Conservation (phyloP, 2,797 vertebrate species). For the Peromyscus nudipes region DNA sequence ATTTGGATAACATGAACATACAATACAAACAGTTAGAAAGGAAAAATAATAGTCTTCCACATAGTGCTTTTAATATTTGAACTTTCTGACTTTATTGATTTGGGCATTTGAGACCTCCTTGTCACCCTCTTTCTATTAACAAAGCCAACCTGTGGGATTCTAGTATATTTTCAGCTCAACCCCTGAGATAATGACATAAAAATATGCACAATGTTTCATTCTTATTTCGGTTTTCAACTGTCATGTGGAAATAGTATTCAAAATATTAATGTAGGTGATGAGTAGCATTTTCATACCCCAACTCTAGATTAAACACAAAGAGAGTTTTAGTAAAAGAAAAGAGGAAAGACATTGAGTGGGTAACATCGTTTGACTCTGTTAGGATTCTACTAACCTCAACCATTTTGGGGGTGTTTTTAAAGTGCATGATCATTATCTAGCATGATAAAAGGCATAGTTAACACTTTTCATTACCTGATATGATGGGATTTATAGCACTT, state of each 20-base stretch:
- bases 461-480: neutral
- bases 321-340: neutral
- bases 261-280: neutral
- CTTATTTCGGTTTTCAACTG: neutral
- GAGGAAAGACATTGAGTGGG: neutral
- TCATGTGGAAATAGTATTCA: neutral
- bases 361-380: neutral
- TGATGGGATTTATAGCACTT: neutral
- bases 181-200: neutral
- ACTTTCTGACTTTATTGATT: neutral
- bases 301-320: neutral
- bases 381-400: neutral
- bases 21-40: neutral
- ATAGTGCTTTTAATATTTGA: neutral
- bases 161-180: neutral
- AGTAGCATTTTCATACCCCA: neutral
- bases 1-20: neutral
- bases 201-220: neutral
- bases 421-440: neutral
- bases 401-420: neutral
- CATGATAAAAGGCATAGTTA: neutral
- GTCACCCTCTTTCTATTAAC: neutral
- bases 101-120: neutral
- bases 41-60: neutral
- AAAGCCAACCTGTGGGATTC: neutral